phyloP scores from a whole-genome alignment of 1,140 invertebrate genomes.

The Myzus persicae region DNA sequence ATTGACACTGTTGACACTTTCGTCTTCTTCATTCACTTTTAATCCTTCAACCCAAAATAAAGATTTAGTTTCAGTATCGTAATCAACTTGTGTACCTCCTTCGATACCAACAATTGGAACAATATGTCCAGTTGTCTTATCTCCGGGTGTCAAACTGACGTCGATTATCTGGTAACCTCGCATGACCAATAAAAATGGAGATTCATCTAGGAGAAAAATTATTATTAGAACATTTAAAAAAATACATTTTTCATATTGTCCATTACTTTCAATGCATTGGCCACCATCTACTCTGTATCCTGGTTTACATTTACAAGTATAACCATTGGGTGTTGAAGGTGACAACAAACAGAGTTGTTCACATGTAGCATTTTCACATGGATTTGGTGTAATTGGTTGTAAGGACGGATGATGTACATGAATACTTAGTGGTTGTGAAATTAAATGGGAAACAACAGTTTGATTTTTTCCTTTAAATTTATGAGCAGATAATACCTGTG shows the following conservation, averaged over 20 bases:
- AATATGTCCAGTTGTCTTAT: conserved; percentile 78
- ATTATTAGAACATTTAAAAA: conserved; percentile 51
- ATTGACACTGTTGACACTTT: conserved; percentile 59
- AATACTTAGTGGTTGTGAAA: conserved; percentile 92
- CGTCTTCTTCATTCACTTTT: conserved; percentile 71
- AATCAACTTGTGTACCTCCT: conserved; percentile 89
- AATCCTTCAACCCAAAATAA: conserved; percentile 87
- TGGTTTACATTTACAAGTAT: conserved; percentile 89
- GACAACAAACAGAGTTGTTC: conserved; percentile 92
- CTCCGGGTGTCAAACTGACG: conserved; percentile 77
- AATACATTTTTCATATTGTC: conserved; percentile 29
- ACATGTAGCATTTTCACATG: conserved; percentile 82
- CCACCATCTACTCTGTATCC: conserved; percentile 80
- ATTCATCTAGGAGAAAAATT: conserved; percentile 72
- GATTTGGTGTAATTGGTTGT: conserved; percentile 86
- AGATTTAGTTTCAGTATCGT: conserved; percentile 82
- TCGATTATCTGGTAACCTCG: conserved; percentile 89
- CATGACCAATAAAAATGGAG: conserved; percentile 88
- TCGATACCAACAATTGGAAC: conserved; percentile 91
- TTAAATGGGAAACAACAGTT: conserved; percentile 91
- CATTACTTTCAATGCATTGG: conserved; percentile 74
- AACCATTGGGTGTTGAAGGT: conserved; percentile 74
- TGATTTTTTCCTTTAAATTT: conserved; percentile 92
- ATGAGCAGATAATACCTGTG: conserved; percentile 76
- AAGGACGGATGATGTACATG: conserved; percentile 92